These are phyloP conservation scores for Enteromius trimaculatus DNA, from an alignment of 2,797 vertebrate species.

Conservation along the genomic window DNA sequence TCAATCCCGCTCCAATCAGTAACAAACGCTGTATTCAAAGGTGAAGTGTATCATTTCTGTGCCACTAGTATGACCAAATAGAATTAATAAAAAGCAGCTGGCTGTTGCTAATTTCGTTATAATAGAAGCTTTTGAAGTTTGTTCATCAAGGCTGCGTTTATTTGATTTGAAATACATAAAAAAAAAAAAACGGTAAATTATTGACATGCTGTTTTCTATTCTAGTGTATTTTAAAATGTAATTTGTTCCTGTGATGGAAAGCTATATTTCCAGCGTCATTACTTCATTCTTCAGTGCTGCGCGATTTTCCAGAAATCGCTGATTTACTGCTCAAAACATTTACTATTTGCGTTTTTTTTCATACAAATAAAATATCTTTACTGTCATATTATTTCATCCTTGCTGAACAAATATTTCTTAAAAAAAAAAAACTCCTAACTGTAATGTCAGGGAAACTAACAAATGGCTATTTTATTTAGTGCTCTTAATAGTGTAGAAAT, in stretches of 20 bases:
- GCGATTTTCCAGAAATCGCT: too few relatives aligned
- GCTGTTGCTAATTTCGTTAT: not conserved
- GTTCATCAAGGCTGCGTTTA: not conserved
- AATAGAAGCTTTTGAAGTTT: not conserved
- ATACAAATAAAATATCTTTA: not conserved
- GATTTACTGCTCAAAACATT: too few relatives aligned
- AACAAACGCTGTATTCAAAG: slow-evolving; percentile 4
- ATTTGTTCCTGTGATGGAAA: not conserved
- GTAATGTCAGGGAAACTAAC: not conserved
- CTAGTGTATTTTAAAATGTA: not conserved
- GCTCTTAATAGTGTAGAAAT: slow-evolving; percentile 14
- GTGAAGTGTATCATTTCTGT: slow-evolving; percentile 22
- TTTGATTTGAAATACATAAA: not conserved
- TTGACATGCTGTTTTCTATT: not conserved
- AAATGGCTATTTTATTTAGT: not conserved
- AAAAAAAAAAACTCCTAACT: not conserved
- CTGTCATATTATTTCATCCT: not conserved
- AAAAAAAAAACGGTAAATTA: not conserved
- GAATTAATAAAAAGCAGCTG: not conserved
- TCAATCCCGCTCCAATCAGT: slow-evolving; percentile 14
- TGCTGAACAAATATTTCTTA: not conserved
- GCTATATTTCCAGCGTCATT: not conserved
- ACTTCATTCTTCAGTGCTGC: not conserved
- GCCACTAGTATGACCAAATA: not conserved
- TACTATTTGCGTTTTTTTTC: too few relatives aligned